phyloP scores from a whole-genome alignment of 1,140 invertebrate species.

The Camponotus vicinus region DNA sequence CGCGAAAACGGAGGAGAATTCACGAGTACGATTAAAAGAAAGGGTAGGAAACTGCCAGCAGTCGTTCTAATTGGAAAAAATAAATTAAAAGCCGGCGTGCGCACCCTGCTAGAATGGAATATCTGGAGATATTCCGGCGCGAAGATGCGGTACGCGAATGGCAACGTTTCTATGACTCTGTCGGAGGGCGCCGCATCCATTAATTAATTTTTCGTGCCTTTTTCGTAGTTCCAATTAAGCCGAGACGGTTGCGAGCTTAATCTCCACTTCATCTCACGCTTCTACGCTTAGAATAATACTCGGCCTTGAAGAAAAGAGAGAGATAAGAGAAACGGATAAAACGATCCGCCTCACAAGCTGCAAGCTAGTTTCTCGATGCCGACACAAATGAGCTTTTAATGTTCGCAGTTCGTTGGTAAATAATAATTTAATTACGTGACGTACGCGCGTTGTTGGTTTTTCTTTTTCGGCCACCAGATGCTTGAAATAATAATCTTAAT shows the following conservation, averaged over 20 bases:
- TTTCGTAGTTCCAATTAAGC: conserved; percentile 65
- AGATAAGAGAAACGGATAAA: background rate
- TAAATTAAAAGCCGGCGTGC: conserved; percentile 47
- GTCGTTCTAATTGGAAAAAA: conserved; percentile 41
- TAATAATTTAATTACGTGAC: conserved; percentile 59
- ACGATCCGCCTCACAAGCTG: background rate
- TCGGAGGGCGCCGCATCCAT: conserved; percentile 20
- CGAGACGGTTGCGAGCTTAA: conserved; percentile 53
- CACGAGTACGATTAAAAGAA: conserved; percentile 30
- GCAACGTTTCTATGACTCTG: conserved; percentile 52
- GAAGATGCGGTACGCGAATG: conserved; percentile 1
- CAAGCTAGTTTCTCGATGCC: conserved; percentile 33
- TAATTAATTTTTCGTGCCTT: conserved; percentile 60
- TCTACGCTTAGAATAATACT: conserved; percentile 36
- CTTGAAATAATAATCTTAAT: conserved; percentile 23
- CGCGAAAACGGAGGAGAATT: background rate
- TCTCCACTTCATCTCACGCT: conserved; percentile 59
- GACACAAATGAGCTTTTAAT: conserved; percentile 57
- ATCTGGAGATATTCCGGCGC: conserved; percentile 17
- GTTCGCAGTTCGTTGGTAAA: conserved; percentile 48
- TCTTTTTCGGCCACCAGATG: background rate
- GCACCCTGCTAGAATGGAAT: background rate
- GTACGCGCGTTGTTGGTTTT: background rate
- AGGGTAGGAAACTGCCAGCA: background rate
- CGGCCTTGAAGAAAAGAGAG: conserved; percentile 24